These are phyloP conservation scores for Baccha elongata DNA, from an alignment of 2,888 invertebrate species.

Conservation along the genomic window DNA sequence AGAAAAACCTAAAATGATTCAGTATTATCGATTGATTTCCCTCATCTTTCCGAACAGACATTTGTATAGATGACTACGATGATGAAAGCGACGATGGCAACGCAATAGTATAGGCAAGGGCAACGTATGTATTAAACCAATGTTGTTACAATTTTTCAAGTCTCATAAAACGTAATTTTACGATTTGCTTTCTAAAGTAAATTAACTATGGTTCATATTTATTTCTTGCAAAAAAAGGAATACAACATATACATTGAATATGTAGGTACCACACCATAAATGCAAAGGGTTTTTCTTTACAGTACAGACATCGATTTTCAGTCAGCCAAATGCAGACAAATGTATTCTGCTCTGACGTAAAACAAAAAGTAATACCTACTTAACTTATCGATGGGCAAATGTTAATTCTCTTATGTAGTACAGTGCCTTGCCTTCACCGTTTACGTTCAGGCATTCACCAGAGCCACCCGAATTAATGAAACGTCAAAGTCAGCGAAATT, in stretches of 20 bases:
- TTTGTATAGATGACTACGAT: conserved; percentile 1
- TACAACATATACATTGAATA: not conserved
- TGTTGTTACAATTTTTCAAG: conserved; percentile 49
- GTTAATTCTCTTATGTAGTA: conserved; percentile 42
- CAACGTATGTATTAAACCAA: conserved; percentile 46
- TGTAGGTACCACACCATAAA: conserved; percentile 31
- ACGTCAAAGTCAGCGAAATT: conserved; percentile 48
- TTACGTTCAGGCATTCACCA: not conserved
- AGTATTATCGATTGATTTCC: conserved; percentile 68
- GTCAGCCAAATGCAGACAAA: conserved; percentile 37
- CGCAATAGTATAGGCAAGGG: not conserved
- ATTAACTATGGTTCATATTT: not conserved
- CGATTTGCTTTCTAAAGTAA: not conserved
- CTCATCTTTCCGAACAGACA: conserved; percentile 15
- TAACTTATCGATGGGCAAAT: conserved; percentile 24
- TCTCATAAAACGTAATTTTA: conserved; percentile 10
- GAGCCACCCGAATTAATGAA: conserved; percentile 39
- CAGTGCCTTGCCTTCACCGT: conserved; percentile 21
- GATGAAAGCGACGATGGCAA: conserved; percentile 14
- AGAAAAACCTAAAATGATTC: conserved; percentile 50
- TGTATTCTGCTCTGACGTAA: conserved; percentile 43
- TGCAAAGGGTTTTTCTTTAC: conserved; percentile 16
- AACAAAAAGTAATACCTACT: conserved; percentile 42
- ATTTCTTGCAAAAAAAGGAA: not conserved
- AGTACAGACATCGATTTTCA: not conserved